Percentiles rank a stretch among this genome's conserved stretches.
phyloP scores from a whole-genome alignment of 35 echinoderm and acorn worm species.

The Lytechinus variegatus region DNA sequence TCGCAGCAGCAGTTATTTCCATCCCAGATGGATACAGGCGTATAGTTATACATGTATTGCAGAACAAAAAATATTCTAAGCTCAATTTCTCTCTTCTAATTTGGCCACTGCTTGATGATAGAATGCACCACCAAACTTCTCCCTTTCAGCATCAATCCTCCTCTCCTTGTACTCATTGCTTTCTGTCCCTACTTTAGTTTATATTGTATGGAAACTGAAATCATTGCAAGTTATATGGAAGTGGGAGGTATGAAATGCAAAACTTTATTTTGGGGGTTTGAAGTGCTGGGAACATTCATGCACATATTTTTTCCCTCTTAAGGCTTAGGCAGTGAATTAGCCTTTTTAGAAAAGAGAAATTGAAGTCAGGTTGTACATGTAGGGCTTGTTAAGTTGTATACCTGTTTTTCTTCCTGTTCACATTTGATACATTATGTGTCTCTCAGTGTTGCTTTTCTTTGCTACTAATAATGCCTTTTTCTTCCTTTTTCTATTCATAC shows the following conservation, averaged over 20 bases:
- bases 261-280: background rate
- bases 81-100: slow-evolving; percentile 29
- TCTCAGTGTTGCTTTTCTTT: background rate
- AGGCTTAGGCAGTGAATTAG: background rate
- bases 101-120: slow-evolving; percentile 35
- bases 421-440: background rate
- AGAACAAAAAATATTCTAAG: background rate
- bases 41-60: background rate
- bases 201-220: background rate
- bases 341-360: background rate
- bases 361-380: background rate
- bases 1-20: background rate
- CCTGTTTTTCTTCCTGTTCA: background rate
- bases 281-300: background rate
- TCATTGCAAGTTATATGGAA: background rate
- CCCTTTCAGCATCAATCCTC: background rate
- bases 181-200: background rate
- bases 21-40: background rate
- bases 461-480: background rate
- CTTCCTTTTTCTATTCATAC: background rate
- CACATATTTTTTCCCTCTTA: background rate
- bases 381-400: background rate
- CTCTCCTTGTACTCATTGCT: background rate
- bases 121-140: background rate
- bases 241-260: background rate